phyloP scores from a whole-genome alignment of 2,888 invertebrate species.

The Synanthedon formicaeformis region DNA sequence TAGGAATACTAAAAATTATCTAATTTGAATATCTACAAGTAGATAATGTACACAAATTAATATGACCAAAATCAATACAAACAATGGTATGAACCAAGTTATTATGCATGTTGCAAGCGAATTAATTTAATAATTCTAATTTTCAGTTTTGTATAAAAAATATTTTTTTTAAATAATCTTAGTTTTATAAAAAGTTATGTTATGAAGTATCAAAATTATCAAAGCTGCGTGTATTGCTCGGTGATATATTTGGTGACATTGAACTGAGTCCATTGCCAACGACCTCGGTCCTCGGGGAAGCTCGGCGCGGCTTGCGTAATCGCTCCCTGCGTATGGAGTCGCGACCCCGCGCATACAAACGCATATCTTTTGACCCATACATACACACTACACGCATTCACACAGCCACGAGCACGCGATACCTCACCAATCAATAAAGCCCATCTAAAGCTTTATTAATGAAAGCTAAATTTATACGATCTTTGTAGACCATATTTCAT shows the following conservation, averaged over 20 bases:
- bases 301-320: conserved; percentile 60
- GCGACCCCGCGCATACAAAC: conserved; percentile 14
- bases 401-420: background rate
- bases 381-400: background rate
- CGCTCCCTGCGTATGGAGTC: conserved; percentile 44
- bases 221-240: conserved; percentile 24
- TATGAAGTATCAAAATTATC: conserved; percentile 33
- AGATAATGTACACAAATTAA: too few relatives aligned
- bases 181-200: too few relatives aligned
- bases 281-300: conserved; percentile 68
- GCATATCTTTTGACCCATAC: background rate
- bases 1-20: too few relatives aligned
- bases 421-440: background rate
- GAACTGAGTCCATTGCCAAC: conserved; percentile 70
- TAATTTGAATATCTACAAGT: too few relatives aligned
- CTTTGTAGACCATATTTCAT: too few relatives aligned
- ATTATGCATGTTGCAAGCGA: too few relatives aligned
- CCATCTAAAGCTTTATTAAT: background rate
- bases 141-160: too few relatives aligned
- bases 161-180: too few relatives aligned
- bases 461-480: background rate
- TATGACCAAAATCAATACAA: too few relatives aligned
- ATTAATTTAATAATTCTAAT: too few relatives aligned
- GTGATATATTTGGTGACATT: conserved; percentile 72
- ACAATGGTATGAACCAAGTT: too few relatives aligned